Percentiles rank a stretch among this genome's conserved stretches.
Conservation (phyloP, 2,888 invertebrate species). For the Agrotis ipsilon region DNA sequence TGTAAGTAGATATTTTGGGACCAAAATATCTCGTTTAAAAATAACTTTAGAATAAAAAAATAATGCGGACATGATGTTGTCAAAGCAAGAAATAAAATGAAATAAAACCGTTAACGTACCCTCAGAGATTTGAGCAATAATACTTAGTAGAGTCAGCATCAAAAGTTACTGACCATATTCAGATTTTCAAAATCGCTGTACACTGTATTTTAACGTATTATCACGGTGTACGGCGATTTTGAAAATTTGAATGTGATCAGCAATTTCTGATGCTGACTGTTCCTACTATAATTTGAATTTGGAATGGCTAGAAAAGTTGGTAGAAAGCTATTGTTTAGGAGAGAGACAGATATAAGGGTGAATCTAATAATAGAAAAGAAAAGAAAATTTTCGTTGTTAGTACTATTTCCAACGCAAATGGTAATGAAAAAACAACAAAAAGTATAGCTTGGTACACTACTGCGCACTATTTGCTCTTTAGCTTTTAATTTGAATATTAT, state of each 20-base stretch:
- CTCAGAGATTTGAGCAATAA: constrained; percentile 28
- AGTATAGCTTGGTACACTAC: constrained; percentile 7
- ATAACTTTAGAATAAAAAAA: no score
- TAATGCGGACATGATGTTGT: background rate
- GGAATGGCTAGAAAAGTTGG: constrained; percentile 24
- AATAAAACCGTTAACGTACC: constrained; percentile 11
- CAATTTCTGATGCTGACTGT: no score
- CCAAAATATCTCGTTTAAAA: background rate
- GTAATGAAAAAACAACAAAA: constrained; percentile 27
- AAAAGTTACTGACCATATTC: no score
- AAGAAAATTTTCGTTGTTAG: constrained; percentile 25
- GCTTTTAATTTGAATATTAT: background rate
- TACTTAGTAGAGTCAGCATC: no score
- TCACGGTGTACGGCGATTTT: no score
- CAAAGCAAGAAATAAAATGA: constrained; percentile 23
- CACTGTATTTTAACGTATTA: no score
- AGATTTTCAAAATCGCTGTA: no score
- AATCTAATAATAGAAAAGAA: constrained; percentile 46
- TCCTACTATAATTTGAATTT: constrained; percentile 50
- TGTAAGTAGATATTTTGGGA: background rate
- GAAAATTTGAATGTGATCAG: no score
- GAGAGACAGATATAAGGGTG: constrained; percentile 28
- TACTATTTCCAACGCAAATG: constrained; percentile 7
- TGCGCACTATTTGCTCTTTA: background rate
- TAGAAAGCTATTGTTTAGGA: constrained; percentile 29